phyloP scores from a whole-genome alignment of 2,113 vertebrate species.

The Ovis aries region DNA sequence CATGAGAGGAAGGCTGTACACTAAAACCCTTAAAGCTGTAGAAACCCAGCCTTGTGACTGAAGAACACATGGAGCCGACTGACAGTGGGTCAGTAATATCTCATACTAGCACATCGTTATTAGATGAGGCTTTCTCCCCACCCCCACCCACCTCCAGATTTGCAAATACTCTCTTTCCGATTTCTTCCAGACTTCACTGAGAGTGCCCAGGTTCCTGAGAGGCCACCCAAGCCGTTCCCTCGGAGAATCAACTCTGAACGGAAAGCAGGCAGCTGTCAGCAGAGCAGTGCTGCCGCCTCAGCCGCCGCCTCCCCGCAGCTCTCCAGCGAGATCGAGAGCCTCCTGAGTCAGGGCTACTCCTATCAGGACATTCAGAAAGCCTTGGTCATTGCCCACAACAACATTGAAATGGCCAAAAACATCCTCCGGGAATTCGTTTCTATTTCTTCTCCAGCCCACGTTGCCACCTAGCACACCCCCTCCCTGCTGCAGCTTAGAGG shows the following conservation, averaged over 20 bases:
- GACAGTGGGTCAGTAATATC: background rate
- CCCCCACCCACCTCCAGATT: background rate
- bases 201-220: conserved; percentile 88
- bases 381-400: conserved; percentile 98
- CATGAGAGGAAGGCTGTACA: background rate
- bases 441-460: conserved; percentile 91
- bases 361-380: conserved; percentile 99
- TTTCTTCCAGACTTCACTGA: conserved; percentile 83
- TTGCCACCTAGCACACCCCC: conserved; percentile 90
- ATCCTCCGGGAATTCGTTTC: conserved; percentile 98
- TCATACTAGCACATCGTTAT: background rate
- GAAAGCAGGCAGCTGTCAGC: conserved; percentile 85
- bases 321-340: conserved; percentile 93
- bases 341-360: conserved; percentile 97
- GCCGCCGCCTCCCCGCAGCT: conserved; percentile 81
- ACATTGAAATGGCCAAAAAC: conserved; percentile 99
- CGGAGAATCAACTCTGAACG: conserved; percentile 93
- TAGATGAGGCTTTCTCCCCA: background rate
- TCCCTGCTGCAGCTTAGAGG: conserved; percentile 55
- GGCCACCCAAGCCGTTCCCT: conserved; percentile 95
- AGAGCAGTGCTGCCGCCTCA: conserved; percentile 38
- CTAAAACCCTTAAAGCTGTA: background rate
- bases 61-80: background rate
- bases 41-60: background rate
- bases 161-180: background rate